Percentiles rank a stretch among this genome's conserved stretches.
phyloP scores from a whole-genome alignment of 2,113 vertebrate genomes.

The Ploceus nigricollis region DNA sequence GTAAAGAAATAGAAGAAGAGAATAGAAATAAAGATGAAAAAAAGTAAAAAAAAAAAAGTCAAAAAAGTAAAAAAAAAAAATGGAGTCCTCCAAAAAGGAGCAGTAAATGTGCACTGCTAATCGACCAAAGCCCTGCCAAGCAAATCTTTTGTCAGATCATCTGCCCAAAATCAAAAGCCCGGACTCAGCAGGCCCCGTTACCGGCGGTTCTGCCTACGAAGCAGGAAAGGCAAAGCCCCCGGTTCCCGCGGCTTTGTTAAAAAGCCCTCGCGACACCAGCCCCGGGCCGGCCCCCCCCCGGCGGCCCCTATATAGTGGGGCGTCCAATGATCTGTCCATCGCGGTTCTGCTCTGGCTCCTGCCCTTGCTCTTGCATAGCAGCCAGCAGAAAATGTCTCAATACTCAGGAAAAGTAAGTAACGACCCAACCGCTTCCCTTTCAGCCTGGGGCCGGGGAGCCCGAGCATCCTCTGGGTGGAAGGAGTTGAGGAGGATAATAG shows the following conservation, averaged over 20 bases:
- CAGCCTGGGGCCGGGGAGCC: background rate
- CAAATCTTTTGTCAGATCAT: conserved; percentile 81
- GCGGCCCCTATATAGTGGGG: conserved; percentile 73
- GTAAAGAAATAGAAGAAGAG: background rate
- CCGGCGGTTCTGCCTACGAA: conserved; percentile 71
- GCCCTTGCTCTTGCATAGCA: conserved; percentile 64
- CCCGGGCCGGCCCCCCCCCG: background rate
- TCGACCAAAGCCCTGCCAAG: conserved; percentile 73
- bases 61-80: background rate
- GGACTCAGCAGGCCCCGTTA: conserved; percentile 76
- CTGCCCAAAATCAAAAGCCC: conserved; percentile 73
- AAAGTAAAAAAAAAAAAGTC: background rate
- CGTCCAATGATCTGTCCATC: conserved; percentile 67
- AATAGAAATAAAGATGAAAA: background rate
- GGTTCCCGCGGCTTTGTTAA: conserved; percentile 75
- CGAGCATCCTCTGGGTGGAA: background rate
- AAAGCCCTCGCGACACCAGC: background rate
- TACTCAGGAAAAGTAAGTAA: conserved; percentile 91
- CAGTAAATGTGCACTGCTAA: conserved; percentile 46
- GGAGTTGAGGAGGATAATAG: background rate
- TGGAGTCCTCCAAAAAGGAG: conserved; percentile 45
- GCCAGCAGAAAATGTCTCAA: conserved; percentile 84
- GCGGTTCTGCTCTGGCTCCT: conserved; percentile 64
- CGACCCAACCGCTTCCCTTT: background rate
- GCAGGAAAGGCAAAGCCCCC: conserved; percentile 74